phyloP scores from a whole-genome alignment of 2,113 vertebrate genomes.

The Pedionomus torquatus region DNA sequence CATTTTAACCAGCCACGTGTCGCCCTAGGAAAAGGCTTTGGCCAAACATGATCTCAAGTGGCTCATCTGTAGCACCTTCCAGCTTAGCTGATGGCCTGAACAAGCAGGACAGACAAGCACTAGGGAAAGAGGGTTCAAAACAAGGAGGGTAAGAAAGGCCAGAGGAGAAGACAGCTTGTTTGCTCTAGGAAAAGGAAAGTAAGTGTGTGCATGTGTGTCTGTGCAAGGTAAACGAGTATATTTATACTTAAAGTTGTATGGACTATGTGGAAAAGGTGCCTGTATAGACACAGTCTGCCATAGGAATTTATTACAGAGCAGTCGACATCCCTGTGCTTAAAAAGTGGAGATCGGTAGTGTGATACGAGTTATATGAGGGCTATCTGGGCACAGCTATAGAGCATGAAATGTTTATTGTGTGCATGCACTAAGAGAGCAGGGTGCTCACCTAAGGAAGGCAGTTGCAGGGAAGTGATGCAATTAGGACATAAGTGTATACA shows the following conservation, averaged over 20 bases:
- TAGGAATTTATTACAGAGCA: neutral
- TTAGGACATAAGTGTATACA: neutral
- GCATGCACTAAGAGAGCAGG: neutral
- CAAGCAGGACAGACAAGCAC: neutral
- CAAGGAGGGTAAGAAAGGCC: neutral
- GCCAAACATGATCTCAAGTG: neutral
- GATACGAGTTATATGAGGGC: neutral
- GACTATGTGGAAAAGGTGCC: neutral
- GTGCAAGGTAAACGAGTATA: neutral
- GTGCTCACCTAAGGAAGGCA: neutral
- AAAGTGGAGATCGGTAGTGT: neutral
- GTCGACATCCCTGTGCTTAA: neutral
- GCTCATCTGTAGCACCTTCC: neutral
- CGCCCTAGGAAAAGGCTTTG: neutral
- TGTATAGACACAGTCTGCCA: neutral
- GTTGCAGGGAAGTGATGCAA: neutral
- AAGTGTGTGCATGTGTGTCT: neutral
- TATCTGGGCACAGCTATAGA: neutral
- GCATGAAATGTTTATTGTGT: neutral
- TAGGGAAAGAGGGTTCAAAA: neutral
- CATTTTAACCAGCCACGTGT: neutral
- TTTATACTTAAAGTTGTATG: neutral
- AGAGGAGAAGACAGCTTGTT: neutral
- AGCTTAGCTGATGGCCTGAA: neutral
- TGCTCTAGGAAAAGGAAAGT: neutral